Percentiles rank a stretch among this genome's conserved stretches.
Evolutionary conservation across 1,140 invertebrate species (phyloP).

Genomic region (Gonioctena quinquepunctata): DNA sequence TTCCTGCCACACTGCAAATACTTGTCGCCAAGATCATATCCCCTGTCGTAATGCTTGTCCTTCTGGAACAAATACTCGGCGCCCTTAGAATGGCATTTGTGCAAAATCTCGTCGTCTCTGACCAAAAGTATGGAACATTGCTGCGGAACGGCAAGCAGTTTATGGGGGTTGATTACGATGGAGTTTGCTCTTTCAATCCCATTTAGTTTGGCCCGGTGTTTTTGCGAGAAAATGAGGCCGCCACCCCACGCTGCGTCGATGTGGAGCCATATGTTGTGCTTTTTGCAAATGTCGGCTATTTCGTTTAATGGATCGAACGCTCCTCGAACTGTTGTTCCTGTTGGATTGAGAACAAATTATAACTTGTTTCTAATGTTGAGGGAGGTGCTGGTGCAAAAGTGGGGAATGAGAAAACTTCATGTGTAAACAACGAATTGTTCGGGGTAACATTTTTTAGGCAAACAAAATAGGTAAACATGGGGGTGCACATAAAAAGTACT

Average conservation of each 20-base stretch:
- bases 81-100: constrained; percentile 58
- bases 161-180: constrained; percentile 73
- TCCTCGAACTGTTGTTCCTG: constrained; percentile 61
- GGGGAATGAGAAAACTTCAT: too few relatives aligned
- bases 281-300: constrained; percentile 65
- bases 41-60: constrained; percentile 70
- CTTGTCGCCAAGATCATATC: constrained; percentile 69
- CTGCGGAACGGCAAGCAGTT: constrained; percentile 67
- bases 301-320: constrained; percentile 68
- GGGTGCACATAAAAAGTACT: too few relatives aligned
- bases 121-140: constrained; percentile 68
- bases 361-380: too few relatives aligned
- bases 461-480: too few relatives aligned
- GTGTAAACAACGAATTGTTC: too few relatives aligned
- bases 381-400: too few relatives aligned
- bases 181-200: constrained; percentile 68
- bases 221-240: constrained; percentile 65
- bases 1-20: constrained; percentile 70
- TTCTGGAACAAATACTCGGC: constrained; percentile 70
- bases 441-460: too few relatives aligned
- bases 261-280: constrained; percentile 70
- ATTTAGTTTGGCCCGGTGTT: constrained; percentile 60
- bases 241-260: constrained; percentile 74
- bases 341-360: neutral
- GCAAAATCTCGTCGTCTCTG: constrained; percentile 55